A percentile compares a stretch with the other conserved stretches of the same genome.
phyloP scores from a whole-genome alignment of 2,113 vertebrate species.

The Ibidorhyncha struthersii region DNA sequence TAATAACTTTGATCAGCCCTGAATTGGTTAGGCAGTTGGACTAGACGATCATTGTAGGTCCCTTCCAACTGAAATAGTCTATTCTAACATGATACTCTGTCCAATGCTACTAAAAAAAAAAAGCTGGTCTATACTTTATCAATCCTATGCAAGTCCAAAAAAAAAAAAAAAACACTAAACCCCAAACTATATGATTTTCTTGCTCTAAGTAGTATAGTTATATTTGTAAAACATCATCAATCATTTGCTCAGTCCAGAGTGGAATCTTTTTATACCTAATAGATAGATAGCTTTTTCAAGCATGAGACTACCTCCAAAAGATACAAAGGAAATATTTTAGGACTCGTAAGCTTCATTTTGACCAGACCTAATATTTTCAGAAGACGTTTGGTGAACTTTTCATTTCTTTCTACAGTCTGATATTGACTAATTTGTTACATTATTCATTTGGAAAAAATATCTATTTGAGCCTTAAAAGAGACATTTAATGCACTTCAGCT shows the following conservation, averaged over 20 bases:
- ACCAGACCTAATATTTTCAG: constrained; percentile 9
- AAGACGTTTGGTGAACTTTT: constrained; percentile 24
- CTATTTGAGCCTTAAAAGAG: neutral
- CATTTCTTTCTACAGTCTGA: neutral
- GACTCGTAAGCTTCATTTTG: neutral
- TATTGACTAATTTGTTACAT: neutral
- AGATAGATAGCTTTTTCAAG: neutral
- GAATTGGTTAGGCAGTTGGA: neutral
- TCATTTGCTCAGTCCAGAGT: neutral
- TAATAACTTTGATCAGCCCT: neutral
- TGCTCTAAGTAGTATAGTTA: neutral
- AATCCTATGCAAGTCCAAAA: neutral
- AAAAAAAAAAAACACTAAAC: no score
- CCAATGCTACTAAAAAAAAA: neutral
- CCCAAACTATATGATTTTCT: neutral
- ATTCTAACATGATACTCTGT: neutral
- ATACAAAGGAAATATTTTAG: neutral
- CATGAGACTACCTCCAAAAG: neutral
- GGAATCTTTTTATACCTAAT: neutral
- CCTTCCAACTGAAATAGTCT: neutral
- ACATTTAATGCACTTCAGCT: neutral
- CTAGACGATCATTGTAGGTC: neutral
- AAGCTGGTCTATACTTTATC: neutral
- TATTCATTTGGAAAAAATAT: neutral
- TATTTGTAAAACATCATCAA: neutral